Percentiles rank a stretch among this genome's conserved stretches.
Conservation (phyloP, 2,113 vertebrate species). For the Oreochromis spilurus region DNA sequence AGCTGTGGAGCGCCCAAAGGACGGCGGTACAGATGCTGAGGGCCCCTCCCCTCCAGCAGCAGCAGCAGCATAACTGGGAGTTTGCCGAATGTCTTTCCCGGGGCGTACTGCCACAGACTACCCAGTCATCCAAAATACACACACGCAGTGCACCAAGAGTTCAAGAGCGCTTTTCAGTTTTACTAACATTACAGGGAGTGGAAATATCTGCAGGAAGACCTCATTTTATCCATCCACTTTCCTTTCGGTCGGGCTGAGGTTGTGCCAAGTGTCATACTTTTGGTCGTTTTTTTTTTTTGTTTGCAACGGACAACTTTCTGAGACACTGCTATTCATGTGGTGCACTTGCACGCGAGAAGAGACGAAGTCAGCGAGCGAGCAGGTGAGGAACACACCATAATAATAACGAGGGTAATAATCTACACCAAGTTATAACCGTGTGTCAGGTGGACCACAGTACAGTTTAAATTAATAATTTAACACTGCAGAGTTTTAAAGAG, state of each 20-base stretch:
- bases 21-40: slow-evolving; percentile 27
- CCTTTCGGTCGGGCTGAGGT: background rate
- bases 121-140: slow-evolving; percentile 11
- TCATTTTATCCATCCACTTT: background rate
- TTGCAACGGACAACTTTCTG: background rate
- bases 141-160: slow-evolving; percentile 30
- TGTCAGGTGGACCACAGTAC: background rate
- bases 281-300: background rate
- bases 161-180: slow-evolving; percentile 18
- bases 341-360: background rate
- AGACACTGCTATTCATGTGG: background rate
- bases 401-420: background rate
- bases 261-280: background rate
- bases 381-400: slow-evolving; percentile 23
- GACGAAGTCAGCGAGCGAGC: slow-evolving; percentile 8
- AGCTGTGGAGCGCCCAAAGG: background rate
- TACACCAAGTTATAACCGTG: background rate
- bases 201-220: slow-evolving; percentile 24
- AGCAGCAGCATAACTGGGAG: slow-evolving; percentile 23
- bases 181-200: slow-evolving; percentile 21
- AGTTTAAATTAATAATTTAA: background rate
- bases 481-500: too few relatives aligned
- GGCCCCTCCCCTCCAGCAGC: slow-evolving; percentile 36
- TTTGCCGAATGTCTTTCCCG: slow-evolving; percentile 27
- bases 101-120: slow-evolving; percentile 13